Evolutionary conservation across 2,113 vertebrate species (phyloP).

Genomic region (Mus spicilegus): DNA sequence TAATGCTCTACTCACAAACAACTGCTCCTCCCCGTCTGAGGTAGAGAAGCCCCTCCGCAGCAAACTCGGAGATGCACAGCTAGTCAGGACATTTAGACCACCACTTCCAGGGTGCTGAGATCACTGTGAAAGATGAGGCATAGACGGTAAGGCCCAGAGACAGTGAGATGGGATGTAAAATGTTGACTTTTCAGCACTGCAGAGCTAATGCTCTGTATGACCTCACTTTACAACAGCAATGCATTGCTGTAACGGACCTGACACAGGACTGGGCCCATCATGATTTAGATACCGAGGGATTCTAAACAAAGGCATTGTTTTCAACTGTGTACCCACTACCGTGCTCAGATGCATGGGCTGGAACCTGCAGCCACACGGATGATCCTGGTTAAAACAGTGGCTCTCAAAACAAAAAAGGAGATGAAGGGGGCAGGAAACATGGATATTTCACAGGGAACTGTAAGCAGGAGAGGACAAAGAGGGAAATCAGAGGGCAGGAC

Average conservation of each 20-base stretch:
- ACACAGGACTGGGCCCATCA: background rate
- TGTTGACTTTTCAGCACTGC: background rate
- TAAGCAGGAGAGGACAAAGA: background rate
- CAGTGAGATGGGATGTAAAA: background rate
- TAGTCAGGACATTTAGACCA: too few relatives aligned
- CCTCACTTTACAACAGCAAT: background rate
- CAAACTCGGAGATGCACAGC: background rate
- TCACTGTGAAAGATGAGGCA: background rate
- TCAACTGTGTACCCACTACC: background rate
- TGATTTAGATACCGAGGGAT: background rate
- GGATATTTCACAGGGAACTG: background rate
- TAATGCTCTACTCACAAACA: background rate
- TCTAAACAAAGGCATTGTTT: background rate
- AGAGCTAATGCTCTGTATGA: background rate
- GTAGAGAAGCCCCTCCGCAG: background rate
- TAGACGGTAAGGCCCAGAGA: background rate
- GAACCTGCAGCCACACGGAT: background rate
- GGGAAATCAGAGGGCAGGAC: background rate
- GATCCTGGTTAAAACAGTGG: background rate
- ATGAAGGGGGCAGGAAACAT: background rate
- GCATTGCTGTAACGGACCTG: background rate
- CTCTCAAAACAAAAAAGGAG: background rate
- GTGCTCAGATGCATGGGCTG: too few relatives aligned
- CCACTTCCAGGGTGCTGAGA: background rate
- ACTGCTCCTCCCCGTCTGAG: background rate